Evolutionary conservation across 2,888 invertebrate genomes (phyloP).

Genomic region (Philopedon plagiatum): DNA sequence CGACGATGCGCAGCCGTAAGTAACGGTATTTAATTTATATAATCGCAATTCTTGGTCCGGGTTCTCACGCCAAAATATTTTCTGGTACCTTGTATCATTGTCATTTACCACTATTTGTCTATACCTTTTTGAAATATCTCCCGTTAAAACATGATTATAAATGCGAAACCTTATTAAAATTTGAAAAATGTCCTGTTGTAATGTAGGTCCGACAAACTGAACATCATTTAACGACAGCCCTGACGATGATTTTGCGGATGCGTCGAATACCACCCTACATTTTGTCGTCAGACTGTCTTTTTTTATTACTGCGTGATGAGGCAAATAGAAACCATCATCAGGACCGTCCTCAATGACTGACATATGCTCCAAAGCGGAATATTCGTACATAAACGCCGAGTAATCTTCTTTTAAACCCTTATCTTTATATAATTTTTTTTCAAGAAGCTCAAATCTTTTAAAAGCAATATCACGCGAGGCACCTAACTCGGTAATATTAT

Average conservation of each 20-base stretch:
- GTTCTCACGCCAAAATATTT: constrained; percentile 38
- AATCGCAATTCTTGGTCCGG: constrained; percentile 22
- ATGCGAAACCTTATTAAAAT: constrained; percentile 31
- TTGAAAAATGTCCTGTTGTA: constrained; percentile 31
- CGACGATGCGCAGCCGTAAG: constrained; percentile 52
- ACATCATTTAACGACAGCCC: constrained; percentile 40
- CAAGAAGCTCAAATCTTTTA: constrained; percentile 36
- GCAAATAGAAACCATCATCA: constrained; percentile 18
- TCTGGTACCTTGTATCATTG: constrained; percentile 27
- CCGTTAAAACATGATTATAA: constrained; percentile 22
- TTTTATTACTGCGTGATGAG: constrained; percentile 26
- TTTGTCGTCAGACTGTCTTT: constrained; percentile 9
- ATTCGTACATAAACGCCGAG: constrained; percentile 43
- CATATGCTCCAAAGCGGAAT: constrained; percentile 42
- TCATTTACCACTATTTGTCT: constrained; percentile 28
- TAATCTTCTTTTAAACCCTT: constrained; percentile 40
- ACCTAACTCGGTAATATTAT: constrained; percentile 26
- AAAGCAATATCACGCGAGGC: constrained; percentile 28
- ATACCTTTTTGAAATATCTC: constrained; percentile 41
- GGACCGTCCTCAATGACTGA: constrained; percentile 3
- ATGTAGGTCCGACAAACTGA: constrained; percentile 47
- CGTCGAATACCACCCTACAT: constrained; percentile 54
- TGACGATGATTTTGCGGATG: constrained; percentile 47
- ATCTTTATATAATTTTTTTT: constrained; percentile 40
- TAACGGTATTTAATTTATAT: constrained; percentile 49